These are phyloP conservation scores for Oryzias celebensis DNA, from an alignment of 2,113 vertebrate genomes.

Conservation along the genomic window DNA sequence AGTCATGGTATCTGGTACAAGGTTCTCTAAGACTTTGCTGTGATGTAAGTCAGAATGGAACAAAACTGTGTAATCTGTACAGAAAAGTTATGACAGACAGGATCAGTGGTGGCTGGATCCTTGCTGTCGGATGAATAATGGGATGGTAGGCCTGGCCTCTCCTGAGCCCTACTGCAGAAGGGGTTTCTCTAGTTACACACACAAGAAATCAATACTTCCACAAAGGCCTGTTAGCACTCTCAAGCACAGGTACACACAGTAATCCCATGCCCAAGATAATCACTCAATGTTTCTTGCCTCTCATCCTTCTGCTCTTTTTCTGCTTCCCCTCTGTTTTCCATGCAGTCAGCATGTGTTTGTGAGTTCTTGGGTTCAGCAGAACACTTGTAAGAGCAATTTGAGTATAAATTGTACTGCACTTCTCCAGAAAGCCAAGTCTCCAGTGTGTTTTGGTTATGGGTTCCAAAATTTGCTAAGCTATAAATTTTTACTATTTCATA, in stretches of 20 bases:
- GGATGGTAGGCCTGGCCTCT: slow-evolving; percentile 50
- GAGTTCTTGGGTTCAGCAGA: slow-evolving; percentile 8
- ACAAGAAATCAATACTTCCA: slow-evolving; percentile 66
- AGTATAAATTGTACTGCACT: slow-evolving; percentile 22
- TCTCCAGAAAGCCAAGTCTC: slow-evolving; percentile 29
- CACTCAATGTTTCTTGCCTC: slow-evolving; percentile 40
- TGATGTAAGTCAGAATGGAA: slow-evolving; percentile 26
- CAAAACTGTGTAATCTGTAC: slow-evolving; percentile 49
- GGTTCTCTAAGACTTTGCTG: slow-evolving; percentile 39
- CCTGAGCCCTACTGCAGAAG: slow-evolving; percentile 54
- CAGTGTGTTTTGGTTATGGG: slow-evolving; percentile 40
- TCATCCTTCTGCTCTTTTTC: slow-evolving; percentile 15
- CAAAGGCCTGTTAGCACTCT: slow-evolving; percentile 45
- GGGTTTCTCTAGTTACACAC: slow-evolving; percentile 69
- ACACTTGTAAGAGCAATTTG: slow-evolving; percentile 9
- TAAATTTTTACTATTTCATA: slow-evolving; percentile 44
- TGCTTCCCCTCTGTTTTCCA: slow-evolving; percentile 22
- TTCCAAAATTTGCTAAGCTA: slow-evolving; percentile 35
- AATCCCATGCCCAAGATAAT: slow-evolving; percentile 59
- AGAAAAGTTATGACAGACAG: slow-evolving; percentile 49
- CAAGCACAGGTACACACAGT: slow-evolving; percentile 59
- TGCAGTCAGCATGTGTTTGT: slow-evolving; percentile 30
- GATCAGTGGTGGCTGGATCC: slow-evolving; percentile 55
- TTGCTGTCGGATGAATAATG: slow-evolving; percentile 54
- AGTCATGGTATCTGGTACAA: slow-evolving; percentile 11